Base-by-base conservation (phyloP, 2,888 invertebrate species). In the Cataglyphis livida region DNA sequence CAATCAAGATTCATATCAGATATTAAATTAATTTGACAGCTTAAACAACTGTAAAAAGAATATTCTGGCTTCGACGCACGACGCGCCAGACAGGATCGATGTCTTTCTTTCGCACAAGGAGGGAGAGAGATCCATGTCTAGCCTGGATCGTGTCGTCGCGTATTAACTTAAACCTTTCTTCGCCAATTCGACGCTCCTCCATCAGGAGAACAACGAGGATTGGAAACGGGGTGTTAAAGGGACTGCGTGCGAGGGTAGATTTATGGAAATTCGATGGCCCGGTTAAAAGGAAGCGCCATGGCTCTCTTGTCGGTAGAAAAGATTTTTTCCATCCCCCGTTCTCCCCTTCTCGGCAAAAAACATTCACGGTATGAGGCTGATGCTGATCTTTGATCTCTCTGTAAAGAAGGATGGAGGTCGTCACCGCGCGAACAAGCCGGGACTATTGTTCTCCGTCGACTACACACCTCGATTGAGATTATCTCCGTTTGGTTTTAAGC, bases 231-330 rank as follows among this genome's bases (percentile, higher is more conserved):
- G 61, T 21, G 81, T 64, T 81, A 76, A 64, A 59, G 32, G 41
- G 28, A 35, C 21, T 21, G 18, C 15, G 41, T 4, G n/a, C 1
- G 25, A 71, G 70, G 82, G 89, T 89, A 76, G 88, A 88, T 89
- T 89, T 89, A 90, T 89, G 89, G 90, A 89, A 90, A 89, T 89
- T 90, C 61, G 86, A 70, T 78, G 88, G 86, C 62, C 71, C 79
- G 81, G 68, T 70, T 82, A 85, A 88, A 85, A 88, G 51, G 84
- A 82, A 86, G 82, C 82, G 81, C 81, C 78, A 82, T 59, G 84
- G 78, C 79, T 84, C 79, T 51, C 51, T 51, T n/a, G 81, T 83
- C 83, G 70, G 71, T 79, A 84, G 87, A 74, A 71, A 83, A 75
- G 79, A 64, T 41, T 62, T 82, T 54, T 54, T 18, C 15, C 15